phyloP scores from a whole-genome alignment of 2,797 vertebrate genomes.

The Sebastes matsubarae region DNA sequence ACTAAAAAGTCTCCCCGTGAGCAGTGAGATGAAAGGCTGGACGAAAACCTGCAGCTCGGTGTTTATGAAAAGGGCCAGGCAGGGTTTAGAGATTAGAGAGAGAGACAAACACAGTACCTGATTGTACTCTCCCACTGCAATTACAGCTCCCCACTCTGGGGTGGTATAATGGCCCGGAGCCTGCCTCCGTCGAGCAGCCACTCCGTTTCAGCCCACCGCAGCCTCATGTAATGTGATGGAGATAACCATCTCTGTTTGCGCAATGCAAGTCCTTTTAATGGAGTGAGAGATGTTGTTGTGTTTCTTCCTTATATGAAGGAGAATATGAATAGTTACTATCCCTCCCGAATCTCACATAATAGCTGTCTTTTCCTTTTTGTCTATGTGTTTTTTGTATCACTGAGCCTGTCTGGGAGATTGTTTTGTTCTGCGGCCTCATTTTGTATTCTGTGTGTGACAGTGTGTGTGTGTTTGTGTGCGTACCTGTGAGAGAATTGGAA shows the following conservation, averaged over 20 bases:
- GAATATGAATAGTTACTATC: slow-evolving; percentile 57
- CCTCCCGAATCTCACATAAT: slow-evolving; percentile 52
- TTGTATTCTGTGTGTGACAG: slow-evolving; percentile 59
- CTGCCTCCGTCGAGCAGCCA: slow-evolving; percentile 44
- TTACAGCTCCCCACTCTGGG: slow-evolving; percentile 55
- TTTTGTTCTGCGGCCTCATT: slow-evolving; percentile 70
- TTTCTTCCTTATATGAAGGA: slow-evolving; percentile 50
- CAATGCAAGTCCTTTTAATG: slow-evolving; percentile 39
- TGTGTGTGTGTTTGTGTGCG: slow-evolving; percentile 35
- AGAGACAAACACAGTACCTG: slow-evolving; percentile 61
- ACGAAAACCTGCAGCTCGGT: slow-evolving; percentile 25
- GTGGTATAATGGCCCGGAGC: slow-evolving; percentile 53
- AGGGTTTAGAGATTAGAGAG: slow-evolving; percentile 59
- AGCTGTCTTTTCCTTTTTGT: slow-evolving; percentile 44
- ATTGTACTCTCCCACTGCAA: slow-evolving; percentile 64
- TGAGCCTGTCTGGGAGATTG: slow-evolving; percentile 73
- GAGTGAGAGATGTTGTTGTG: slow-evolving; percentile 64
- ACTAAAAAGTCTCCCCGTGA: slow-evolving; percentile 48
- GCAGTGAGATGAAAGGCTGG: slow-evolving; percentile 60
- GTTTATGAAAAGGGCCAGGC: slow-evolving; percentile 37
- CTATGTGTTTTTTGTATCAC: slow-evolving; percentile 67
- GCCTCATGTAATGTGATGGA: slow-evolving; percentile 55
- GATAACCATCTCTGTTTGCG: slow-evolving; percentile 46
- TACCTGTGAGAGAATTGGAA: slow-evolving; percentile 80
- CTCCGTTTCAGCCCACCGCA: slow-evolving; percentile 48